These are phyloP conservation scores for Rynchops niger DNA, from an alignment of 2,113 vertebrate species.

Conservation along the genomic window DNA sequence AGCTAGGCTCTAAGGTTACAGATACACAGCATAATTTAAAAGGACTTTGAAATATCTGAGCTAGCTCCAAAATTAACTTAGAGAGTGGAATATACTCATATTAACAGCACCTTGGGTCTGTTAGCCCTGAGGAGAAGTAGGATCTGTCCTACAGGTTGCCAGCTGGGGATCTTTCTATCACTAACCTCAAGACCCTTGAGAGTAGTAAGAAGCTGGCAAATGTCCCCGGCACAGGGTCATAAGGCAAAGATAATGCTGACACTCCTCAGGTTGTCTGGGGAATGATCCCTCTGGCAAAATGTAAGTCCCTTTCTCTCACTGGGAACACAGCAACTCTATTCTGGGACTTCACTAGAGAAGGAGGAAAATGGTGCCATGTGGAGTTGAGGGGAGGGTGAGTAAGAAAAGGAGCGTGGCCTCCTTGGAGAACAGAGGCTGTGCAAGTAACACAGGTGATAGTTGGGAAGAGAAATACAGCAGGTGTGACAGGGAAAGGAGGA, in stretches of 20 bases:
- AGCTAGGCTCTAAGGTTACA: neutral
- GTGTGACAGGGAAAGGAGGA: neutral
- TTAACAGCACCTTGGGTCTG: neutral
- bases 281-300: neutral
- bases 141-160: neutral
- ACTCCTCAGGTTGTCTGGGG: neutral
- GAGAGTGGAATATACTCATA: neutral
- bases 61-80: neutral
- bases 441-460: neutral
- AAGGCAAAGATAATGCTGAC: neutral
- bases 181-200: neutral
- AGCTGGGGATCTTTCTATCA: neutral
- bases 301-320: neutral
- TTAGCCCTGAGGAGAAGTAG: neutral
- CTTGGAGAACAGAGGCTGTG: neutral
- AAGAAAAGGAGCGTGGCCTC: rapidly evolving
- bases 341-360: neutral
- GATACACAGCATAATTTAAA: neutral
- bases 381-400: neutral
- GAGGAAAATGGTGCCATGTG: neutral
- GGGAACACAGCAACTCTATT: neutral
- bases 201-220: neutral
- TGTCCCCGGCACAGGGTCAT: neutral
- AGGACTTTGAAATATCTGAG: neutral
- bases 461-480: neutral